Base-by-base conservation (phyloP, 2,797 vertebrate genomes). In the Acrossocheilus wenchowensis region DNA sequence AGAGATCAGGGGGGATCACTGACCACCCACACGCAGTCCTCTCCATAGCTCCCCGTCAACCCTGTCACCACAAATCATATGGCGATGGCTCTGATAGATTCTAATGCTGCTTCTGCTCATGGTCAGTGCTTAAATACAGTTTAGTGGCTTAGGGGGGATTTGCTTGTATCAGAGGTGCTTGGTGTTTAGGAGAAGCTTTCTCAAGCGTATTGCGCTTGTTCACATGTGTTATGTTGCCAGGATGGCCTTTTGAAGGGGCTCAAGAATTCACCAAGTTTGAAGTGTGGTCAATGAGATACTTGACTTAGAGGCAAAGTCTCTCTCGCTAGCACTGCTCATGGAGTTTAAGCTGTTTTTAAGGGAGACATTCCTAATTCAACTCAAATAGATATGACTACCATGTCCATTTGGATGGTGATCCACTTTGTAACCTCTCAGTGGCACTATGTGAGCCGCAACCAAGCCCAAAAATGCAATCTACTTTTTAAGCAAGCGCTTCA, bases 101-200 rank as follows among this genome's bases (percentile, higher is more conserved):
- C 86, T 95, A 95, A 95, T 94, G 94, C 95, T 91, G 87, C 72
- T 83, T 90, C 93, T 94, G 92, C 93, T 93, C 92, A 91, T 95
- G 94, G 94, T 96, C 95, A 95, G 91, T 95, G 93, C 93, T 94
- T 95, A 94, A 95, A 94, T 93, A 93, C 93, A 95, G 93, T 95
- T 94, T 94, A 95, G 93, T 95, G 93, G 95, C 95, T 96, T 95
- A 95, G 92, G n/a, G 92, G 94, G 95, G 94, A 95, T 96, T 95
- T 96, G 95, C 95, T 95, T 95, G 94, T 95, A 94, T 92, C 94
- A 93, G 94, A 95, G 94, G 94, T 95, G 83, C 88, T 87, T 92
- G 91, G 92, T 91, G 93, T 93, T 91, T 87, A 91, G 88, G 90
- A 93, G 93, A 92, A 92, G 92, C 91, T 94, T 93, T 92, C 93